phyloP scores from a whole-genome alignment of 2,888 invertebrate genomes.

The Seladonia tumulorum region DNA sequence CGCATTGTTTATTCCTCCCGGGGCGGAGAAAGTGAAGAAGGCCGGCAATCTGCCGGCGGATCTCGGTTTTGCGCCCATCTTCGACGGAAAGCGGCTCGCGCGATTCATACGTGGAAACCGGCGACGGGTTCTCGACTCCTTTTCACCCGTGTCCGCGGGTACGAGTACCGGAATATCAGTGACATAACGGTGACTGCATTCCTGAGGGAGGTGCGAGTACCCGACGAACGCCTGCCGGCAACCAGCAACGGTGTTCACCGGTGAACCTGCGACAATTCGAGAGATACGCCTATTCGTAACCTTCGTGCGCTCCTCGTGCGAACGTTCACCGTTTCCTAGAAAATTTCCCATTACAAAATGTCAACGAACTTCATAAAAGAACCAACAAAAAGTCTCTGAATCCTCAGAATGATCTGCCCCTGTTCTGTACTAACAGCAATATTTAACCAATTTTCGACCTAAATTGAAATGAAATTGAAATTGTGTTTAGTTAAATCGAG shows the following conservation, averaged over 20 bases:
- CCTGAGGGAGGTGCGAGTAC: slow-evolving; percentile 56
- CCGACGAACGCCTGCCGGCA: background rate
- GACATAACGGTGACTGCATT: slow-evolving; percentile 78
- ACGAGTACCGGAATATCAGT: slow-evolving; percentile 68
- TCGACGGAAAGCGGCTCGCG: slow-evolving; percentile 6
- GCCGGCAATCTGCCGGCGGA: slow-evolving; percentile 12
- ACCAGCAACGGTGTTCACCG: background rate
- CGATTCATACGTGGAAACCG: slow-evolving; percentile 14
- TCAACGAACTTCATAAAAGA: too few relatives aligned
- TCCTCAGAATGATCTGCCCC: too few relatives aligned
- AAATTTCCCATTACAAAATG: too few relatives aligned
- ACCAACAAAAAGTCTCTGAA: too few relatives aligned
- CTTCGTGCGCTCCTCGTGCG: background rate
- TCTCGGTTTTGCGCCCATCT: slow-evolving; percentile 23
- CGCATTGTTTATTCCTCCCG: slow-evolving; percentile 21
- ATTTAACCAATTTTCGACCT: too few relatives aligned
- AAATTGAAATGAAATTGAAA: too few relatives aligned
- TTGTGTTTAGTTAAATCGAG: too few relatives aligned
- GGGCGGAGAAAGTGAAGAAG: slow-evolving; percentile 28
- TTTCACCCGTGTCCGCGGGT: slow-evolving; percentile 33
- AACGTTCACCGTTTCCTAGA: too few relatives aligned
- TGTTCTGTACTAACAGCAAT: too few relatives aligned
- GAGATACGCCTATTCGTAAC: background rate
- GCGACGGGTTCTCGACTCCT: slow-evolving; percentile 29
- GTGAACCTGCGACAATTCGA: background rate